Percentiles rank a stretch among this genome's conserved stretches.
Conservation (phyloP, 2,888 invertebrate genomes). For the Pollenia angustigena region DNA sequence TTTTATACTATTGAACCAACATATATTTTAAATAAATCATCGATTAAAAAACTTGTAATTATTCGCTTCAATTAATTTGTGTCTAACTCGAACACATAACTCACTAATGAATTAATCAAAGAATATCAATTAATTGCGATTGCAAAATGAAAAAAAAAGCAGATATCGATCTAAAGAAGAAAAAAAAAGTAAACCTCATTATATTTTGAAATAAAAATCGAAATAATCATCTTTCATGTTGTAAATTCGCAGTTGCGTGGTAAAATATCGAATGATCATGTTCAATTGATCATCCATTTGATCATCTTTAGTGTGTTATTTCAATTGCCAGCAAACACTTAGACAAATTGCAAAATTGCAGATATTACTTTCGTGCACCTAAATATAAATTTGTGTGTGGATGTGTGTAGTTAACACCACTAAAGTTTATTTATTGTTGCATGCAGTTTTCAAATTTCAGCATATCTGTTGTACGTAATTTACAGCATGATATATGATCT, state of each 20-base stretch:
- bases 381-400: not conserved
- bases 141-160: constrained; percentile 24
- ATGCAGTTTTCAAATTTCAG: constrained; percentile 61
- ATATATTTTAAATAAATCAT: too few species aligned
- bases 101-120: constrained; percentile 37
- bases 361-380: not conserved
- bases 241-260: constrained; percentile 47
- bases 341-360: constrained; percentile 48
- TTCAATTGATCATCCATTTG: constrained; percentile 52
- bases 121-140: constrained; percentile 37
- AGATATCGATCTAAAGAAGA: constrained; percentile 28
- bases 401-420: constrained; percentile 42
- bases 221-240: constrained; percentile 36
- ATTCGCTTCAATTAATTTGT: constrained; percentile 21
- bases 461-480: constrained; percentile 60
- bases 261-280: constrained; percentile 47
- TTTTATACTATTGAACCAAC: too few species aligned
- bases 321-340: constrained; percentile 36
- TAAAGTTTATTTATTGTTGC: constrained; percentile 56
- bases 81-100: not conserved
- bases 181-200: not conserved
- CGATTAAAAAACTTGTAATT: not conserved
- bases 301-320: constrained; percentile 33
- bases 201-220: constrained; percentile 36
- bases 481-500: constrained; percentile 68